Percentiles rank a stretch among this genome's conserved stretches.
These are phyloP conservation scores for Caenorhabditis sinica DNA, from an alignment of 2,888 invertebrate species.

Conservation along the genomic window DNA sequence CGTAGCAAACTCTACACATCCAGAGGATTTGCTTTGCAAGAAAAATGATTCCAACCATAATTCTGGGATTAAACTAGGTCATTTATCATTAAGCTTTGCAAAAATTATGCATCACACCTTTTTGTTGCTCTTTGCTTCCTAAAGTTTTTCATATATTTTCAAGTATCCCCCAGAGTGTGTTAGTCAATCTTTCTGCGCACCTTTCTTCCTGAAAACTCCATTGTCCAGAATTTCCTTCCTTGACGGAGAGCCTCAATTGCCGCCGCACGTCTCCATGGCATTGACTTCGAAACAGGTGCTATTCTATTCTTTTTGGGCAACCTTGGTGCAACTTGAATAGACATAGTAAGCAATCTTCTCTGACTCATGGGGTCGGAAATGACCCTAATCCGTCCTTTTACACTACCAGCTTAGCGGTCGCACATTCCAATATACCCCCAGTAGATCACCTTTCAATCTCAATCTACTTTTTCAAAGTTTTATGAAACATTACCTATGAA, in stretches of 20 bases:
- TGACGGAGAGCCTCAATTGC: constrained; percentile 24
- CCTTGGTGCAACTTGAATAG: constrained; percentile 14
- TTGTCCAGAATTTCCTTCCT: constrained; percentile 3
- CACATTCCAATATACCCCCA: not conserved
- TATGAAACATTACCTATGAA: too few species aligned
- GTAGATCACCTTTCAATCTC: constrained; percentile 13
- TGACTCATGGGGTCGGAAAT: constrained; percentile 38
- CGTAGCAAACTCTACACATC: not conserved
- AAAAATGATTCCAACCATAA: not conserved
- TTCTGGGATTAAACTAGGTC: constrained; percentile 3
- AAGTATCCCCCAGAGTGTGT: not conserved
- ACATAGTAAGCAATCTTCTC: not conserved
- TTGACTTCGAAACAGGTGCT: constrained; percentile 42
- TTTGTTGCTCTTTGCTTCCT: constrained; percentile 4
- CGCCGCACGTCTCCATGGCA: constrained; percentile 47
- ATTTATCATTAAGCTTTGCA: constrained; percentile 3
- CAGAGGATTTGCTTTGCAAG: not conserved
- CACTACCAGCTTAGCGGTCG: constrained; percentile 26
- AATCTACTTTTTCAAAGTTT: constrained; percentile 3
- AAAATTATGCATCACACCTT: not conserved
- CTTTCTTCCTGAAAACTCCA: constrained; percentile 24
- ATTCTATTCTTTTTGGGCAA: constrained; percentile 10
- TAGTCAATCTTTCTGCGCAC: constrained; percentile 2
- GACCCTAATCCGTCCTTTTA: constrained; percentile 43
- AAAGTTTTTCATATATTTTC: not conserved